These are phyloP conservation scores for Salmo trutta DNA, from an alignment of 2,797 vertebrate species.

Conservation along the genomic window DNA sequence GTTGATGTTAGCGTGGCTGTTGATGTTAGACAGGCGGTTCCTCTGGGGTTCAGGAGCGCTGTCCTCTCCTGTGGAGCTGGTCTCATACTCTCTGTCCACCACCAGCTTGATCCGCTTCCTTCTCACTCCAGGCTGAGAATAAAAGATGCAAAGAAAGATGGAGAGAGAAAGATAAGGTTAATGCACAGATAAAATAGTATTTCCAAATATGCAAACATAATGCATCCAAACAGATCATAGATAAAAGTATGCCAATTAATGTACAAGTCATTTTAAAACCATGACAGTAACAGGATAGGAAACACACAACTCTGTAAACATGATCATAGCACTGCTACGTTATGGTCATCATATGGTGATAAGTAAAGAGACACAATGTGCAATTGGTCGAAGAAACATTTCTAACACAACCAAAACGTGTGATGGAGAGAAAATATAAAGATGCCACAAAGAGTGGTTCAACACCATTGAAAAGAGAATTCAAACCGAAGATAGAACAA, in stretches of 20 bases:
- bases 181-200: not conserved
- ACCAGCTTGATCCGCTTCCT: slow-evolving; percentile 87
- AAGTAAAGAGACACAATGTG: not conserved
- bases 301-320: not conserved
- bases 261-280: not conserved
- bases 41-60: slow-evolving; percentile 82
- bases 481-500: slow-evolving; percentile 8
- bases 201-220: not conserved
- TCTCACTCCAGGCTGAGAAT: slow-evolving; percentile 79
- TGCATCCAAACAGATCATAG: not conserved
- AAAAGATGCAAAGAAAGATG: not conserved
- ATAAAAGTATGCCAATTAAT: not conserved
- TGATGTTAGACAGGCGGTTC: slow-evolving; percentile 70
- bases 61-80: slow-evolving; percentile 89
- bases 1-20: slow-evolving; percentile 81
- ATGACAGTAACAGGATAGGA: not conserved
- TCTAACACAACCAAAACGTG: slow-evolving; percentile 4
- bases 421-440: not conserved
- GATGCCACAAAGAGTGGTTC: not conserved
- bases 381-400: not conserved
- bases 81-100: slow-evolving; percentile 85
- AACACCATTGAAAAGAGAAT: not conserved
- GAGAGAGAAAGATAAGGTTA: not conserved
- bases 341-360: not conserved
- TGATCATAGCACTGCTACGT: not conserved